Conservation (phyloP, 2,797 vertebrate species). For the Oreochromis mossambicus region DNA sequence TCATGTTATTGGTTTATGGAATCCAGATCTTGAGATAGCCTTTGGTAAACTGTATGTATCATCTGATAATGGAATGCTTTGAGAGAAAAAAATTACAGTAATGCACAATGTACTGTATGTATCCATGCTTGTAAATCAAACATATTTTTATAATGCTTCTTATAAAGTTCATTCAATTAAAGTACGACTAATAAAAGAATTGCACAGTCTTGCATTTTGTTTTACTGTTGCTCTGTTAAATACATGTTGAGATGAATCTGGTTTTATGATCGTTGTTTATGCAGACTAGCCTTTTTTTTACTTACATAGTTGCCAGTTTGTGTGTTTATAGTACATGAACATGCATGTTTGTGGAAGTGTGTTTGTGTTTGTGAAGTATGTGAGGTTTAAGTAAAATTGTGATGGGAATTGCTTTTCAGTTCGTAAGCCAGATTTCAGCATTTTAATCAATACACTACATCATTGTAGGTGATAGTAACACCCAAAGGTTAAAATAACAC, state of each 20-base stretch:
- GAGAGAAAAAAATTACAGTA: slow-evolving; percentile 45
- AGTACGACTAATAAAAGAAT: slow-evolving; percentile 17
- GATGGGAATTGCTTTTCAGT: background rate
- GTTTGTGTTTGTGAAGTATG: background rate
- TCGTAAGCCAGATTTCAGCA: background rate
- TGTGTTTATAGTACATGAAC: background rate
- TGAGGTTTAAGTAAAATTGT: background rate
- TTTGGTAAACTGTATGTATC: slow-evolving; percentile 39
- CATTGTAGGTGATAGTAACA: background rate
- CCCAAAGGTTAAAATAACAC: background rate
- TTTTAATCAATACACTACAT: background rate
- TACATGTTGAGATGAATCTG: background rate
- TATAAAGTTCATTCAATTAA: slow-evolving; percentile 73
- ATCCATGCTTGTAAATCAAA: slow-evolving; percentile 69
- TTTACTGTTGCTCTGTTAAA: background rate
- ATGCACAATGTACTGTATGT: slow-evolving; percentile 57
- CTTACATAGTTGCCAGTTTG: background rate
- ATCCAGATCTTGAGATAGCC: slow-evolving; percentile 51
- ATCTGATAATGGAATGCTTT: slow-evolving; percentile 67
- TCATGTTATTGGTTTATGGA: slow-evolving; percentile 50
- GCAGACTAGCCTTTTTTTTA: background rate
- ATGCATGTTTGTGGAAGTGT: background rate
- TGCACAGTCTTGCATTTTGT: background rate
- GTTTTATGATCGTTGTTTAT: background rate
- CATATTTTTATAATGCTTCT: slow-evolving; percentile 82